phyloP scores from a whole-genome alignment of 2,113 vertebrate species.

The cattle (Bos taurus) region ARS-UCD2.0 NC_037332.1:29803001-29803500 shows the following conservation, averaged over 20 bases:
- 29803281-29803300: not conserved
- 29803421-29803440: not conserved
- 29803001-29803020: not conserved
- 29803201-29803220: conserved; percentile 99
- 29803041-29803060: not conserved
- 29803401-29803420: not conserved
- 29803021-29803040: not conserved
- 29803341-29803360: not conserved
- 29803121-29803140: conserved; percentile 98
- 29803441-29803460: not conserved
- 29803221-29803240: conserved; percentile 24
- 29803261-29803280: not conserved
- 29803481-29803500: not conserved
- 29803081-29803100: conserved; percentile 99
- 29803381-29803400: not conserved
- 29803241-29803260: not conserved
- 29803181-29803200: conserved; percentile 99
- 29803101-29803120: conserved; percentile 98
- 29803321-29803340: not conserved
- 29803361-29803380: not conserved
- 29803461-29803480: not conserved
- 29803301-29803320: not conserved
- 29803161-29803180: conserved; percentile 99
- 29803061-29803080: not conserved
- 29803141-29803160: conserved; percentile 99